These are phyloP conservation scores for Pemphigus obesinymphae DNA, from an alignment of 1,140 invertebrate species.

Conservation along the genomic window DNA sequence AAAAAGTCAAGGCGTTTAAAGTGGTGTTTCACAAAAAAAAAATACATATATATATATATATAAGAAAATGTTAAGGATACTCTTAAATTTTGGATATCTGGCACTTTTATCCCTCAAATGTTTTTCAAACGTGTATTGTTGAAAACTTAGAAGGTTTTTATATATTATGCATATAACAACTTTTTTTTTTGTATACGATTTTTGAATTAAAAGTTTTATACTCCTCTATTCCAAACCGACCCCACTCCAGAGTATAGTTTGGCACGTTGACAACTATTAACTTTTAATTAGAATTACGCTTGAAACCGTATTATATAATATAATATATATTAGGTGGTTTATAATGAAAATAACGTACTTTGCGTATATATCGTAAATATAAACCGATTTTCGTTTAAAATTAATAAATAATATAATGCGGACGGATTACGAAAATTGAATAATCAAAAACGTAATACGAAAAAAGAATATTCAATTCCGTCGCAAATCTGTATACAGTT, in stretches of 20 bases:
- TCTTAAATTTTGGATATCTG: constrained; percentile 24
- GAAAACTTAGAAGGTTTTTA: not conserved
- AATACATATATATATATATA: not conserved
- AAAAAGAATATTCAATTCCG: no score
- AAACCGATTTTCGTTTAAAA: not conserved
- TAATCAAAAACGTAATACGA: not conserved
- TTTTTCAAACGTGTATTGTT: not conserved
- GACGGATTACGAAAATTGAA: not conserved
- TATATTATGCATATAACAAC: not conserved
- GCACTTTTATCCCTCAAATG: constrained; percentile 9
- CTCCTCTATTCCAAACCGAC: not conserved
- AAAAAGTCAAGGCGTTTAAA: constrained; percentile 36
- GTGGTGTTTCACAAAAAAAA: constrained; percentile 8
- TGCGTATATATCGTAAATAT: not conserved
- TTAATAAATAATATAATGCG: not conserved
- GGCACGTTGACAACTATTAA: not conserved
- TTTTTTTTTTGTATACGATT: not conserved
- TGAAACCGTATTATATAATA: not conserved
- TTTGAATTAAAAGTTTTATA: not conserved
- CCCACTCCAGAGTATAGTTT: not conserved
- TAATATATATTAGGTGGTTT: not conserved
- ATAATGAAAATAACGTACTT: no score
- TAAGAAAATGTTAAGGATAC: not conserved
- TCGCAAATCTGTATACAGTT: not conserved
- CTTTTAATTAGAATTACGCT: not conserved